Percentiles rank a stretch among this genome's conserved stretches.
These are phyloP conservation scores for Octonoba sinensis DNA, from an alignment of 2,888 invertebrate genomes.

Conservation along the genomic window DNA sequence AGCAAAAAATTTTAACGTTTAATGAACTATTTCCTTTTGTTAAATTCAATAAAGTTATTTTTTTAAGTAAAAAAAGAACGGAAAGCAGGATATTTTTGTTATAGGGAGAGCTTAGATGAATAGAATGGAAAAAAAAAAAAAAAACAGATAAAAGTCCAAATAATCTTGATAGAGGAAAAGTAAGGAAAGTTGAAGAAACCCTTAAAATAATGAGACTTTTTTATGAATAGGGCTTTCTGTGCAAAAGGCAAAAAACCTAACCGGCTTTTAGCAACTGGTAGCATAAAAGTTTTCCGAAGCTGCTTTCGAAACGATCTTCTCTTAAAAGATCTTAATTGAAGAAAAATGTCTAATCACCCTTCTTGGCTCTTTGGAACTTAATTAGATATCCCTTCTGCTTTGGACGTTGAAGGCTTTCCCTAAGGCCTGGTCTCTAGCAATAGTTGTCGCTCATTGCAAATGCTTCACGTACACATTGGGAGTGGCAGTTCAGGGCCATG, in stretches of 20 bases:
- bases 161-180: too few species aligned
- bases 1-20: too few species aligned
- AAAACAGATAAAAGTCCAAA: too few species aligned
- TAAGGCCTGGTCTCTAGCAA: slow-evolving; percentile 29
- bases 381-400: slow-evolving; percentile 49
- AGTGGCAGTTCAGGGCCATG: slow-evolving; percentile 60
- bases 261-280: slow-evolving; percentile 37
- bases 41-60: too few species aligned
- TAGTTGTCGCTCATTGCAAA: slow-evolving; percentile 58
- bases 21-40: too few species aligned
- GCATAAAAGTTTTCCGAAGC: slow-evolving; percentile 41
- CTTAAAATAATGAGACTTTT: slow-evolving; percentile 51
- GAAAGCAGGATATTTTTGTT: too few species aligned
- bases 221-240: slow-evolving; percentile 37
- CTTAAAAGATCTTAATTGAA: slow-evolving; percentile 62
- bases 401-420: slow-evolving; percentile 43
- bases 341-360: slow-evolving; percentile 58
- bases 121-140: too few species aligned
- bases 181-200: too few species aligned
- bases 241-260: slow-evolving; percentile 23
- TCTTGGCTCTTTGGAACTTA: slow-evolving; percentile 55
- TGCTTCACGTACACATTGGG: slow-evolving; percentile 44
- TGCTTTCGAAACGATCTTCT: slow-evolving; percentile 36
- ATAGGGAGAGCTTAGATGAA: too few species aligned
- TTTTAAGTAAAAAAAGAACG: too few species aligned